Conservation (phyloP, 2,113 vertebrate species). For the Seriola aureovittata region DNA sequence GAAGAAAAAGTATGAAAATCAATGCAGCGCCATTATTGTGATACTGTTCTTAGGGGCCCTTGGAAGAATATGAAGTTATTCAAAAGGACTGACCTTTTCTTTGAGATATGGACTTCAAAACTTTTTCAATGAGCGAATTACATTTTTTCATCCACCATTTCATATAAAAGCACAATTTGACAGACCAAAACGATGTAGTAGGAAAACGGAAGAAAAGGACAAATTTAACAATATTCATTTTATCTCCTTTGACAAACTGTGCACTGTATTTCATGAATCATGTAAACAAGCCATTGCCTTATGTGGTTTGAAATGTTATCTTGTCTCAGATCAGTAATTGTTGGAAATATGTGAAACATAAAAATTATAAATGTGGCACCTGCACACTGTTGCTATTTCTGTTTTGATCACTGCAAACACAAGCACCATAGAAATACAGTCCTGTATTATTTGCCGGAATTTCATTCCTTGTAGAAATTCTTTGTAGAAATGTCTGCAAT, state of each 20-base stretch:
- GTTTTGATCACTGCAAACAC: slow-evolving; percentile 6
- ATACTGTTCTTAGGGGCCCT: slow-evolving; percentile 36
- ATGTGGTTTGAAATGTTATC: not conserved
- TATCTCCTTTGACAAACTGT: slow-evolving; percentile 12
- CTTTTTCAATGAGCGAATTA: too few species aligned
- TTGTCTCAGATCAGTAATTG: not conserved
- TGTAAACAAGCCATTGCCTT: not conserved
- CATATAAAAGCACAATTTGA: slow-evolving; percentile 23
- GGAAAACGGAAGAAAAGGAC: not conserved
- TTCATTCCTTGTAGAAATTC: not conserved
- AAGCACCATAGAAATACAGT: not conserved
- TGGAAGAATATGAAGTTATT: slow-evolving; percentile 45
- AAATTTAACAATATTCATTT: slow-evolving; percentile 19
- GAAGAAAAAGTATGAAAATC: slow-evolving; percentile 58
- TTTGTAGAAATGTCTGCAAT: not conserved
- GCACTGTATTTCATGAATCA: slow-evolving; percentile 6
- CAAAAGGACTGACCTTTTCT: slow-evolving; percentile 58
- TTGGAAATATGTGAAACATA: slow-evolving; percentile 1
- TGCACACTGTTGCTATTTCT: not conserved
- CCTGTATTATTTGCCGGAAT: not conserved
- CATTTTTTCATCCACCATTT: not conserved
- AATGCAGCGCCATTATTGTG: slow-evolving; percentile 51
- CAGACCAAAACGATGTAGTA: not conserved
- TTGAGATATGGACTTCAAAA: slow-evolving; percentile 24
- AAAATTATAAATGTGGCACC: not conserved